Conservation (phyloP, 2,113 vertebrate genomes). For the Rallus limicola region DNA sequence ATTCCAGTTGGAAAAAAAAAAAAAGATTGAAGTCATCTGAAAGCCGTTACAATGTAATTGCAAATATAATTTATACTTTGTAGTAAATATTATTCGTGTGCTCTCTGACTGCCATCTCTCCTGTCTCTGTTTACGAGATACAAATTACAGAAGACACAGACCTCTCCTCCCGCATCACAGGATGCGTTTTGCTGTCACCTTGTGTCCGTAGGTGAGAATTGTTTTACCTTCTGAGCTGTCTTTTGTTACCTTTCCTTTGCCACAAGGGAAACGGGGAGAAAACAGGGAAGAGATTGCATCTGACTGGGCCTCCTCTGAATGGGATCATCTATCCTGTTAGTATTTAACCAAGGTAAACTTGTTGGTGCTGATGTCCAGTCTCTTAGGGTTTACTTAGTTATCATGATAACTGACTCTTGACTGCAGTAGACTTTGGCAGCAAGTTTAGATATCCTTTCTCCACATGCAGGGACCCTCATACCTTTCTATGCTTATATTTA, state of each 20-base stretch:
- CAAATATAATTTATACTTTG: conserved; percentile 30
- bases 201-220: neutral
- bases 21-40: conserved; percentile 41
- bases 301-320: neutral
- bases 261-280: neutral
- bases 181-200: neutral
- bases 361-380: neutral
- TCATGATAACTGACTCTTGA: neutral
- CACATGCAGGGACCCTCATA: neutral
- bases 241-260: neutral
- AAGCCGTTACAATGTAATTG: conserved; percentile 15
- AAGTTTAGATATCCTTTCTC: neutral
- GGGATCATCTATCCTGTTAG: neutral
- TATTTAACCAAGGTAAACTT: neutral
- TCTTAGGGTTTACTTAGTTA: neutral
- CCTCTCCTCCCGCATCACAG: neutral
- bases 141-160: neutral
- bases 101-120: neutral
- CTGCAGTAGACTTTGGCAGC: neutral
- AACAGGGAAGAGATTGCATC: neutral
- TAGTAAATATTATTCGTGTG: neutral
- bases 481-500: neutral
- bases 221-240: neutral
- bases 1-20: conserved; percentile 34
- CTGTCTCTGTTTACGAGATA: neutral